A percentile compares a stretch with the other conserved stretches of the same genome.
These are phyloP conservation scores for Strix uralensis DNA, from an alignment of 2,113 vertebrate genomes.

Conservation along the genomic window DNA sequence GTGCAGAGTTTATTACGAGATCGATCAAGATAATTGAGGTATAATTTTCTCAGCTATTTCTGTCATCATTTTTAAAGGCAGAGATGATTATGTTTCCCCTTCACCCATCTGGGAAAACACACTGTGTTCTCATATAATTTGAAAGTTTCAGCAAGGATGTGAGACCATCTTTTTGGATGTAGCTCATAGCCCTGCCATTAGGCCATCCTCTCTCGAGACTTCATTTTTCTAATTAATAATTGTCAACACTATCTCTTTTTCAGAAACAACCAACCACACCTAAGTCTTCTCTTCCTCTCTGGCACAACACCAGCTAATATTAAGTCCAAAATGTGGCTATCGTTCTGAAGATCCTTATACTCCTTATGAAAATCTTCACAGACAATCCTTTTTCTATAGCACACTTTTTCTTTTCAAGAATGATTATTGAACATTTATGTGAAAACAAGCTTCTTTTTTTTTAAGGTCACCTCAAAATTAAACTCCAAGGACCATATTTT, in stretches of 20 bases:
- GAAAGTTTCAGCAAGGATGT: constrained; percentile 6
- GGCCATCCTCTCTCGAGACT: background rate
- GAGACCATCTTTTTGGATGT: constrained; percentile 8
- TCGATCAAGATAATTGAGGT: constrained; percentile 45
- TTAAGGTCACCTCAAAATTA: background rate
- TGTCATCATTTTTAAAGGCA: constrained; percentile 36
- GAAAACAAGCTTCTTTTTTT: background rate
- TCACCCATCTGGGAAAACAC: constrained; percentile 46
- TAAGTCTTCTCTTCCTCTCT: constrained; percentile 18
- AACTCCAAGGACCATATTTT: background rate
- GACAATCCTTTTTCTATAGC: background rate
- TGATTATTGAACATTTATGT: background rate
- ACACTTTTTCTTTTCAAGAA: background rate
- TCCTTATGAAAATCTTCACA: background rate
- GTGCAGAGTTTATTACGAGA: constrained; percentile 51
- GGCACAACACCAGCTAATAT: background rate
- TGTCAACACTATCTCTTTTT: constrained; percentile 52
- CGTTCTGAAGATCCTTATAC: background rate
- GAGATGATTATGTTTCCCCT: constrained; percentile 16
- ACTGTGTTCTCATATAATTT: constrained; percentile 20
- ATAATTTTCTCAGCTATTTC: constrained; percentile 46
- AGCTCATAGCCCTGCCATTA: constrained; percentile 43
- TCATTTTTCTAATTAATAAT: constrained; percentile 59
- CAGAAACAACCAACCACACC: constrained; percentile 41
- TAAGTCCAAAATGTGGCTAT: background rate